Conservation (phyloP, 2,888 invertebrate species). For the Leptodirus hochenwartii region DNA sequence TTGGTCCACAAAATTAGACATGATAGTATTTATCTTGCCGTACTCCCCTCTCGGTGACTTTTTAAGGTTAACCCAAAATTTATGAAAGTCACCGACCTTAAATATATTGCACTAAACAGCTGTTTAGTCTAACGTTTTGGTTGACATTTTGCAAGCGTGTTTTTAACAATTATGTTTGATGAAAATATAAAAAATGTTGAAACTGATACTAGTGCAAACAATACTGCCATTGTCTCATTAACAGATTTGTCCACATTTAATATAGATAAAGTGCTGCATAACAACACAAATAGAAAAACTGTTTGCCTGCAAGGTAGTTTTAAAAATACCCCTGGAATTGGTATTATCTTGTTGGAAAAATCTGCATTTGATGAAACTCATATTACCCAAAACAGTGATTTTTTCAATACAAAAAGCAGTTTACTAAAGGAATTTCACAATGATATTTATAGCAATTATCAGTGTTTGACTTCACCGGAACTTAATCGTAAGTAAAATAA, state of each 20-base stretch:
- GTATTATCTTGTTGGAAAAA: slow-evolving; percentile 65
- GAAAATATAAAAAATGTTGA: too few relatives aligned
- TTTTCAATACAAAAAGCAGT: slow-evolving; percentile 40
- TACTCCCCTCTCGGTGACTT: too few relatives aligned
- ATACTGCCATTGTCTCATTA: too few relatives aligned
- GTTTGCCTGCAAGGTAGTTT: slow-evolving; percentile 55
- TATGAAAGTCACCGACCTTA: too few relatives aligned
- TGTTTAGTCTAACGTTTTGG: too few relatives aligned
- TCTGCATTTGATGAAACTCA: slow-evolving; percentile 53
- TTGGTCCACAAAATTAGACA: too few relatives aligned
- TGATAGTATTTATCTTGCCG: too few relatives aligned
- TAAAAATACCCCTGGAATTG: slow-evolving; percentile 38
- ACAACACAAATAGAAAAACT: slow-evolving; percentile 53
- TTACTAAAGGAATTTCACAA: slow-evolving; percentile 52
- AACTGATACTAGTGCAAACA: too few relatives aligned
- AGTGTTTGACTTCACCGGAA: slow-evolving; percentile 35
- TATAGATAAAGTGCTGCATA: slow-evolving; percentile 45
- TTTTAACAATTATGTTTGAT: too few relatives aligned
- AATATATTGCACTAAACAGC: too few relatives aligned
- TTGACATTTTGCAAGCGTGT: too few relatives aligned
- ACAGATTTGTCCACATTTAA: slow-evolving; percentile 45
- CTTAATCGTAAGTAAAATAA: slow-evolving; percentile 36
- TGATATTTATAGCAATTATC: slow-evolving; percentile 72
- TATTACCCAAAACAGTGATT: slow-evolving; percentile 26
- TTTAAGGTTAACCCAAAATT: too few relatives aligned